Percentiles rank a stretch among this genome's conserved stretches.
phyloP scores from a whole-genome alignment of 1,140 invertebrate species.

The Aphaenogaster rudis region DNA sequence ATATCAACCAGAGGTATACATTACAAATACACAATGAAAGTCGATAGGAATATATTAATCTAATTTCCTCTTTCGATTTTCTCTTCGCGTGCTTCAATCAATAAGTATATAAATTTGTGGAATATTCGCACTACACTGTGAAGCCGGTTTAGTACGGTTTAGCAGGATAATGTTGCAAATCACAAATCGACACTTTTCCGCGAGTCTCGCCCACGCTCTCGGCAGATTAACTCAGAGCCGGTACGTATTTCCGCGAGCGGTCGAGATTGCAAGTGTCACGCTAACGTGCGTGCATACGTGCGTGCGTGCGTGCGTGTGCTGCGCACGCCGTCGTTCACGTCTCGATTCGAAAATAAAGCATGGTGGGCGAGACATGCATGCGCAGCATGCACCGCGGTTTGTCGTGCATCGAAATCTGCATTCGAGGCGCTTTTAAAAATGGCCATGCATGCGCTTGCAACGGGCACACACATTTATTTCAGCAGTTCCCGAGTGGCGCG shows the following conservation, averaged over 20 bases:
- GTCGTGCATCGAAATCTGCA: constrained; percentile 55
- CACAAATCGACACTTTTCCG: constrained; percentile 59
- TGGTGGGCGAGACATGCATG: constrained; percentile 23
- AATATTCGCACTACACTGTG: not conserved
- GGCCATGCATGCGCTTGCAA: not conserved
- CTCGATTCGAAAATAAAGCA: constrained; percentile 56
- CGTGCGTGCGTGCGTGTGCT: constrained; percentile 18
- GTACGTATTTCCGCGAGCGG: constrained; percentile 56
- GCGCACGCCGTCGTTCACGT: constrained; percentile 30
- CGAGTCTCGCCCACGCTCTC: constrained; percentile 46
- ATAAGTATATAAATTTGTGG: constrained; percentile 25
- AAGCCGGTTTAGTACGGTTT: constrained; percentile 11
- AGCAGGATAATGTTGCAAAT: constrained; percentile 21
- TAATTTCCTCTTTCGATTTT: constrained; percentile 14
- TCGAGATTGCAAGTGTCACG: constrained; percentile 67
- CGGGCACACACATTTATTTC: constrained; percentile 12
- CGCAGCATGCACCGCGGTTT: constrained; percentile 32
- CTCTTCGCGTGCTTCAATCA: not conserved
- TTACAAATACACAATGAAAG: not conserved
- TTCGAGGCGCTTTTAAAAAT: constrained; percentile 43
- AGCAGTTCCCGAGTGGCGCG: not conserved
- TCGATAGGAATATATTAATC: constrained; percentile 1
- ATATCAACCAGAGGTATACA: not conserved
- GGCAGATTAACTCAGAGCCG: constrained; percentile 45
- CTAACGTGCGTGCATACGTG: constrained; percentile 57